Evolutionary conservation across 2,113 vertebrate genomes (phyloP), one percentile per base, ranked within the genome.

Genomic region (Drymodes brunneopygia): DNA sequence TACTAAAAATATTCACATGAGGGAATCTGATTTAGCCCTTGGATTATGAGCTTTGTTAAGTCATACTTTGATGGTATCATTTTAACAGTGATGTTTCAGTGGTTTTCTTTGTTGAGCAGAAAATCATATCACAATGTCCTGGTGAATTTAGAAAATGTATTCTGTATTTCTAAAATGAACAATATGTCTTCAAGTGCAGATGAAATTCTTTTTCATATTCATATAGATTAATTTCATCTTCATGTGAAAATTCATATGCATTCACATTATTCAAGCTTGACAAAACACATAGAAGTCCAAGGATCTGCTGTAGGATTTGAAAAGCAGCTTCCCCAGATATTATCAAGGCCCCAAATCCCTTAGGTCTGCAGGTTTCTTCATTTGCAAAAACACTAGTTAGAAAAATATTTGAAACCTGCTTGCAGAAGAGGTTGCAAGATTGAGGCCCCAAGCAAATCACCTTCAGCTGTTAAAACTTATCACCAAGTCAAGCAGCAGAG

Each of bases 161-260:
- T 80, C 64, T 78, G 12, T 85, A 54, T 81, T 93, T 93, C 50
- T 86, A 66, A 88, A 92, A 35, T 6, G 29, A 89, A 84, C 80
- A n/a, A 12, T 91, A 50, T 81, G 53, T 81, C 56, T 94, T 81
- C 56, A 90, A 86, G 56, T 90, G 92, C 53, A 71, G 72, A 88
- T 92, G 8, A 94, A 95, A 66, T 85, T 81, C 40, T 50, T 86
- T 90, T 92, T 91, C 87, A 73, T 90, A 92, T 90, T 95, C 79
- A 88, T 77, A 69, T 66, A 58, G 36, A 66, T 73, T 16, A 70
- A 88, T 90, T 96, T 93, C 79, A 83, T 86, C 90, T 92, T 96
- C 70, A 75, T 65, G 48, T 79, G 90, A 96, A 96, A 92, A 93
- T 90, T 88, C 80, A 77, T 88, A 47, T 80, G 51, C 67, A 56